Evolutionary conservation across 1,140 invertebrate species (phyloP).

Genomic region (Dinoponera quadriceps): DNA sequence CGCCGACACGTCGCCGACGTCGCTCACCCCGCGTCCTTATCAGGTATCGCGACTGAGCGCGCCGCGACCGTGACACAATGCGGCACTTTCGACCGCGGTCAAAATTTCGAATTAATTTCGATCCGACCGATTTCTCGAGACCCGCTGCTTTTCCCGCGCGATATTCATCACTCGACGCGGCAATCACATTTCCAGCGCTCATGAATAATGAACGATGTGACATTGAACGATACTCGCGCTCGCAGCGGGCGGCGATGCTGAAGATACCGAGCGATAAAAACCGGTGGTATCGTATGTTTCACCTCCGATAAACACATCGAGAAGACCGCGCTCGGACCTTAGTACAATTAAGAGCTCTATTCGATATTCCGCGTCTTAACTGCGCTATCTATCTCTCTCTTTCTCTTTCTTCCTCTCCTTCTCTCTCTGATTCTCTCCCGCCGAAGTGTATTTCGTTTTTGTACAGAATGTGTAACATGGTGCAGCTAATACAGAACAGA

Average conservation of each 20-base stretch:
- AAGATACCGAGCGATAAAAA: background rate
- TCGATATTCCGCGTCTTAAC: too few relatives aligned
- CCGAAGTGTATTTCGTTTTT: too few relatives aligned
- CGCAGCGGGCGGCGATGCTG: background rate
- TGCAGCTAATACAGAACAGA: too few relatives aligned
- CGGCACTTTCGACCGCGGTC: conserved; percentile 10
- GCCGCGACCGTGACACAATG: conserved; percentile 11
- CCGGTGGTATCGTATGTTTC: background rate
- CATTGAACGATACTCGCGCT: background rate
- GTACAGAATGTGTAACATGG: too few relatives aligned
- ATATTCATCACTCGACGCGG: conserved; percentile 40
- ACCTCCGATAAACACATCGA: too few relatives aligned
- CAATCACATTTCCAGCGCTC: conserved; percentile 14
- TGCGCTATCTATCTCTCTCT: too few relatives aligned
- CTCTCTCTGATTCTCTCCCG: too few relatives aligned
- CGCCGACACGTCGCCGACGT: conserved; percentile 19
- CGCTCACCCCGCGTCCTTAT: conserved; percentile 15
- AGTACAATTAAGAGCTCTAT: too few relatives aligned
- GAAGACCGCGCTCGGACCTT: too few relatives aligned
- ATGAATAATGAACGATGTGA: conserved; percentile 9
- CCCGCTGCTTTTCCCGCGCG: background rate
- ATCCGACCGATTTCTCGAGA: conserved; percentile 28
- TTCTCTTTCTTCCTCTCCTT: too few relatives aligned
- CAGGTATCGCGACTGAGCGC: background rate
- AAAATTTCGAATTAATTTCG: conserved; percentile 36